Conservation (phyloP, 1,140 invertebrate genomes). For the Spodoptera litura region DNA sequence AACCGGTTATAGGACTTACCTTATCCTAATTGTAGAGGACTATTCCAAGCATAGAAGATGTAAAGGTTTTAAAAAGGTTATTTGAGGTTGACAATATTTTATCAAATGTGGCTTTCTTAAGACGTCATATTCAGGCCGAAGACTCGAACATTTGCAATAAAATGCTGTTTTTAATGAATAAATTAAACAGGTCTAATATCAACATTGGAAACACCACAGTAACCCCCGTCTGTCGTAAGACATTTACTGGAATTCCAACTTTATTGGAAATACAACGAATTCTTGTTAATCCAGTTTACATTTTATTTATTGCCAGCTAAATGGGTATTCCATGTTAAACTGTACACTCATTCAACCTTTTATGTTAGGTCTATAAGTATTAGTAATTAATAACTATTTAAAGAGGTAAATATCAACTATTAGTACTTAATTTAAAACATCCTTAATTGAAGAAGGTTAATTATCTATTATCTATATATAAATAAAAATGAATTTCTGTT, state of each 20-base stretch:
- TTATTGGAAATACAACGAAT: slow-evolving; percentile 15
- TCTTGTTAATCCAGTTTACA: slow-evolving; percentile 17
- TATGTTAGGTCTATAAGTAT: no score
- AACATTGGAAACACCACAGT: background rate
- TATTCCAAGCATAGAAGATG: slow-evolving; percentile 11
- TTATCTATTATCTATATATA: no score
- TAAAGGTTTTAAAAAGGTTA: slow-evolving; percentile 11
- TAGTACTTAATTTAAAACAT: background rate
- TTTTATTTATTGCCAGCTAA: slow-evolving; percentile 3
- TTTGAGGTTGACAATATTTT: no score
- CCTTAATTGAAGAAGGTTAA: background rate
- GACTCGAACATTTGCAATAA: no score
- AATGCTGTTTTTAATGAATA: no score
- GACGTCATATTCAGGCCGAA: no score
- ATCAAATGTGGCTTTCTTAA: no score
- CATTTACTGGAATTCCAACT: slow-evolving; percentile 5
- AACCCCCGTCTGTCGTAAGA: slow-evolving; percentile 21
- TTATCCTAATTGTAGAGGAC: slow-evolving; percentile 27
- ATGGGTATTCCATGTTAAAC: slow-evolving; percentile 1
- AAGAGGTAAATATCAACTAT: slow-evolving; percentile 13
- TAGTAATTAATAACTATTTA: background rate
- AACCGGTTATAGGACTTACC: slow-evolving; percentile 29
- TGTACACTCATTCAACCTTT: no score
- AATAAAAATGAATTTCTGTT: no score
- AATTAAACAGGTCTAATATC: background rate